Evolutionary conservation across 2,113 vertebrate species (phyloP), one percentile per base, ranked within the genome.

Genomic region (Euleptes europaea): DNA sequence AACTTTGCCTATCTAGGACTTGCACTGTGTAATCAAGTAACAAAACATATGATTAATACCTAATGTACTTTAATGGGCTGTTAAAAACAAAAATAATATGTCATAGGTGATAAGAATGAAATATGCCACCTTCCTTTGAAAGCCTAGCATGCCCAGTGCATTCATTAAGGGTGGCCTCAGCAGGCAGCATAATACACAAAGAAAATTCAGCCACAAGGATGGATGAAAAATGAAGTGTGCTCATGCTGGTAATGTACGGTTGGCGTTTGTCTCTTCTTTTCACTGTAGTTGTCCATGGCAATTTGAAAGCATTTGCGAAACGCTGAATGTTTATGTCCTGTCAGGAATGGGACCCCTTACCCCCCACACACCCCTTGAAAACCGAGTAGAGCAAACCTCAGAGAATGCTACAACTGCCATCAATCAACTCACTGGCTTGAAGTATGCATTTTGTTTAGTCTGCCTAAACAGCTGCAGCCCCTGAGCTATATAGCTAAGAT

Each of bases 1-100:
- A 93, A 95, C 91, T 97, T 94, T 97, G 95, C 91, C 96, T 98
- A 97, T 91, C 97, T 98, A 98, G 89, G 95, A 93, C 93, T 97
- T 95, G 94, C 95, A 96, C 94, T 96, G 94, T 96, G 93, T 96
- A 94, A 98, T 97, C 96, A 96, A 96, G 96, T 95, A 91, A 96
- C 89, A 95, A 92, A 93, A 95, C 95, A 96, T 93, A 96, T 88
- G 80, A 93, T 96, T 96, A 96, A 92, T 77, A 92, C 89, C 88
- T 93, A 93, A 87, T 89, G 69, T 87, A 93, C 69, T 92, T 91
- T 89, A 94, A 88, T 91, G 88, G 88, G 17, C 92, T 71, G 80
- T 82, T 95, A 93, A 88, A 91, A 92, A 93, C 87, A 95, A 92
- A 63, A 93, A 94, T 87, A 86, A 88, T 85, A 92, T 88, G 88